Percentiles rank a stretch among this genome's conserved stretches.
Conservation (phyloP, 2,888 invertebrate genomes). For the Odontomyia ornata region DNA sequence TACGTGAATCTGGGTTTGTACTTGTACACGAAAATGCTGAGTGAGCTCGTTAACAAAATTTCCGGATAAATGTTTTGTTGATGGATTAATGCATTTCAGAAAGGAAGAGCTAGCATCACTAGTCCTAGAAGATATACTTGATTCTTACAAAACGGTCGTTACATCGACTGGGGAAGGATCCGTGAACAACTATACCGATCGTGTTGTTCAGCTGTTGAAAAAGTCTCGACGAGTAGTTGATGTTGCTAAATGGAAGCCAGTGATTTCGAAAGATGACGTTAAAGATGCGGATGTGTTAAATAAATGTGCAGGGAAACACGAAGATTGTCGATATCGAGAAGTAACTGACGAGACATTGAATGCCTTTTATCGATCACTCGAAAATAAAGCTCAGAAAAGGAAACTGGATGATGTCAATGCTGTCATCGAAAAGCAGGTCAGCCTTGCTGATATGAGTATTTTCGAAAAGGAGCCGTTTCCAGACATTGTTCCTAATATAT, state of each 20-base stretch:
- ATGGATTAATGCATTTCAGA: background rate
- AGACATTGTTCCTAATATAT: no score
- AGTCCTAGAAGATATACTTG: conserved; percentile 31
- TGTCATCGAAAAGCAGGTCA: background rate
- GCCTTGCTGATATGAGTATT: no score
- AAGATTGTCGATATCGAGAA: conserved; percentile 30
- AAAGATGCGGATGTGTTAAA: background rate
- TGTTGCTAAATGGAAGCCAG: background rate
- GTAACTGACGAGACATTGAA: conserved; percentile 13
- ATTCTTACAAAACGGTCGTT: background rate
- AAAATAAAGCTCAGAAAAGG: background rate
- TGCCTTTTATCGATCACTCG: background rate
- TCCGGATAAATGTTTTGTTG: background rate
- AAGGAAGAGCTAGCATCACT: background rate
- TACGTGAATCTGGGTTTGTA: conserved; percentile 16
- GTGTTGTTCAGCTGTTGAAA: conserved; percentile 14
- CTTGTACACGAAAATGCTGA: conserved; percentile 11
- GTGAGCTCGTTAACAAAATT: background rate
- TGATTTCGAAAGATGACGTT: background rate
- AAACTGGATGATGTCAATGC: background rate
- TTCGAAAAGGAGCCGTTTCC: no score
- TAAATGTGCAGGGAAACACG: conserved; percentile 30
- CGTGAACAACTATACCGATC: conserved; percentile 34
- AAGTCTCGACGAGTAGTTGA: background rate
- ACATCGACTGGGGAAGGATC: conserved; percentile 10